Conservation (phyloP, 2,797 vertebrate genomes). For the Chelonia mydas region DNA sequence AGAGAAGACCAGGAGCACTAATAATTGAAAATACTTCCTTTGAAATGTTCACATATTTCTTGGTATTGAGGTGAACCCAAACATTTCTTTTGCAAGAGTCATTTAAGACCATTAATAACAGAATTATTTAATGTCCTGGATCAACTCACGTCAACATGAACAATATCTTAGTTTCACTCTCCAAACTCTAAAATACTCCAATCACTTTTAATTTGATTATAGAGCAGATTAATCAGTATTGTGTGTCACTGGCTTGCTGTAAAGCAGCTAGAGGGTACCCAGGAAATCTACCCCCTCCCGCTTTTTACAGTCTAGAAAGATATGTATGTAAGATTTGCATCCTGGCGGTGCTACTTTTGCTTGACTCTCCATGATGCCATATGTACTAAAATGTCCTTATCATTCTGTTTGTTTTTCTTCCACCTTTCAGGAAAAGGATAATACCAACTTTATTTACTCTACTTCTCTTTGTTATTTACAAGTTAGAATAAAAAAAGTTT, state of each 20-base stretch:
- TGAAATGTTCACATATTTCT: not conserved
- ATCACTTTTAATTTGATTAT: not conserved
- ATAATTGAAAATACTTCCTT: not conserved
- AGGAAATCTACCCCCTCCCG: no score
- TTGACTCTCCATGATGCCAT: not conserved
- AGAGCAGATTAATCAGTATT: not conserved
- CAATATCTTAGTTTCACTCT: not conserved
- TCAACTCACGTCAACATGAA: not conserved
- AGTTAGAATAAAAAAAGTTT: not conserved
- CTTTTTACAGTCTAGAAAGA: no score
- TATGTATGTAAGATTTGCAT: no score
- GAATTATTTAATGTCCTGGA: not conserved
- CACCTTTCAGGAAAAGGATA: not conserved
- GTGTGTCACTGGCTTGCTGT: not conserved
- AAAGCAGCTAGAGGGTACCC: not conserved
- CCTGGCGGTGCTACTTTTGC: no score
- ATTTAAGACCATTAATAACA: not conserved
- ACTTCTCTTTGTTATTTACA: not conserved
- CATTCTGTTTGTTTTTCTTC: not conserved
- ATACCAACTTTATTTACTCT: not conserved
- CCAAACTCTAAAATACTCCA: accelerated
- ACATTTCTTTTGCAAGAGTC: not conserved
- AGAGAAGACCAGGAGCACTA: not conserved
- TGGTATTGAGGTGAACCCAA: not conserved
- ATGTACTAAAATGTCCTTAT: not conserved